Base-by-base conservation (phyloP, 1,140 invertebrate genomes). In the Lasioglossum baleicum region DNA sequence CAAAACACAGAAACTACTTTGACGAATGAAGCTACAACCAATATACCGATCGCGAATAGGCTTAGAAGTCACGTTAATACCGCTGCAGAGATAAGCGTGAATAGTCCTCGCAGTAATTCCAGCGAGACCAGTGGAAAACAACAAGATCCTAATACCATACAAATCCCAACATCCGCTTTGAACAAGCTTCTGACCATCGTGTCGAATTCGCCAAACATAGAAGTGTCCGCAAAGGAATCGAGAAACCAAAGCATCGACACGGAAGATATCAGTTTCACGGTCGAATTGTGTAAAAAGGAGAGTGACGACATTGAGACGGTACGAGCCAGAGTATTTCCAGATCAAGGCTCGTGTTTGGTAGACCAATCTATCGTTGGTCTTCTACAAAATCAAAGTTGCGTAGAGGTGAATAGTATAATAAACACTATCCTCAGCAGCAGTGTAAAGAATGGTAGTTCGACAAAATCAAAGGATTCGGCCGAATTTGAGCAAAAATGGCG, bases 211-310 rank as follows among this genome's bases (percentile, higher is more conserved):
- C 84, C 88, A n/a, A 90, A 88, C 31, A 90, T 93, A 11, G 89
- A 92, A 40, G 91, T 93, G 17, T 91, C 90, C 0, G 92, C 93
- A 0, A 93, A 93, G 72, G 92, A 93, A 75, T 88, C 91, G 10
- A 88, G 86, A n/a, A 91, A 89, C 86, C 40, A 87, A 81, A 88
- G 80, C 58, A 88, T 73, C 13, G 90, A 92, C 56, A 86, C 83
- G 0, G 92, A 93, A 64, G 92, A 93, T 51, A 93, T 93, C 26
- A 93, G 92, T 74, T 93, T 93, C 67, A 93, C 91, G 0, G 89
- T 93, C 17, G 92, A 93, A 77, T 70, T 93, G 2, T 88, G 90
- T 22, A 91, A 91, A 35, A 93, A 93, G 51, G 81, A 90, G n/a
- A 86, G 88, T 51, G 74, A 82, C 1, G 68, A 78, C 26, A 78